A percentile compares a stretch with the other conserved stretches of the same genome.
Evolutionary conservation across 2,888 invertebrate species (phyloP).

Genomic region (Adelognathus sp.): DNA sequence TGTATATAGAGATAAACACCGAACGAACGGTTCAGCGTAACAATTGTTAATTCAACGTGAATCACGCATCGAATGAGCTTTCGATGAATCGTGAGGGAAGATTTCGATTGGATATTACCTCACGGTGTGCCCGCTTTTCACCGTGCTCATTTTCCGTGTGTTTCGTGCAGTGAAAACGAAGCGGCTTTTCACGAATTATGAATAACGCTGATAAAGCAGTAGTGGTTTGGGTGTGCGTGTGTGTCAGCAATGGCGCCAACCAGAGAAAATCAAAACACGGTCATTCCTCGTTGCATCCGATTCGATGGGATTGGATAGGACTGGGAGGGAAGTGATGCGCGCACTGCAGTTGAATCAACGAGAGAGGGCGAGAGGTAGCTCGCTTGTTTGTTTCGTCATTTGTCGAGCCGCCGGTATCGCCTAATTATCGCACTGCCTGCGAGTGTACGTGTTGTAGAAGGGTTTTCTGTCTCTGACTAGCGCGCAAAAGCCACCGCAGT

Average conservation of each 20-base stretch:
- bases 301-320: conserved; percentile 3
- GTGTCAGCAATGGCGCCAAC: neutral
- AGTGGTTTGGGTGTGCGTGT: neutral
- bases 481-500: conserved; percentile 36
- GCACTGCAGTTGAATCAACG: conserved; percentile 10
- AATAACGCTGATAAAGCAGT: neutral
- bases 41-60: conserved; percentile 1
- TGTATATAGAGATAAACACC: neutral
- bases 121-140: neutral
- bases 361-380: conserved; percentile 21
- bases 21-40: neutral
- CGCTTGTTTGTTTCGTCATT: conserved; percentile 65
- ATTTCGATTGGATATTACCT: conserved; percentile 20
- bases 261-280: neutral
- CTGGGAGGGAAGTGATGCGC: neutral
- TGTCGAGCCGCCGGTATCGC: conserved; percentile 52
- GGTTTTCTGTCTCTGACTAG: conserved; percentile 18
- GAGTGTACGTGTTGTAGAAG: conserved; percentile 40
- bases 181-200: conserved; percentile 6
- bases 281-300: conserved; percentile 8
- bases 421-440: conserved; percentile 54
- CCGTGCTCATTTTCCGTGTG: neutral
- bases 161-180: conserved; percentile 5
- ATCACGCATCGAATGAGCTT: conserved; percentile 15
- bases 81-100: neutral